phyloP scores from a whole-genome alignment of 2,888 invertebrate genomes.

The Apomyelois bistriatella region DNA sequence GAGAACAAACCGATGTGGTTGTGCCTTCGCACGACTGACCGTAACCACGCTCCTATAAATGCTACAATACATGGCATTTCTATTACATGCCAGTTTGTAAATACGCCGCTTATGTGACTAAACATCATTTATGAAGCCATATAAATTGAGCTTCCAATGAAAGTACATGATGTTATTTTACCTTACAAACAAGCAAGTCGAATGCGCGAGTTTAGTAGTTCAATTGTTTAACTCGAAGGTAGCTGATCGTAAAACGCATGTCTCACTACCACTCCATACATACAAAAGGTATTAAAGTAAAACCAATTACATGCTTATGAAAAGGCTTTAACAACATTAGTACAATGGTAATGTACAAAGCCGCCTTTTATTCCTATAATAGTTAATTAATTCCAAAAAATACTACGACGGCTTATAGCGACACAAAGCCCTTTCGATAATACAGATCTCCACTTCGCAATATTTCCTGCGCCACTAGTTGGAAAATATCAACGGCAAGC shows the following conservation, averaged over 20 bases:
- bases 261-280: slow-evolving; percentile 51
- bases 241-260: slow-evolving; percentile 45
- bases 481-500: too few species aligned
- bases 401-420: too few species aligned
- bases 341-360: slow-evolving; percentile 10
- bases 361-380: background rate
- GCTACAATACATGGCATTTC: slow-evolving; percentile 46
- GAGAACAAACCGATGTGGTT: slow-evolving; percentile 61
- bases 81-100: slow-evolving; percentile 33
- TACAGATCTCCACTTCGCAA: too few species aligned
- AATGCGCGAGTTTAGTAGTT: background rate
- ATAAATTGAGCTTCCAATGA: background rate
- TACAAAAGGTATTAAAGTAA: slow-evolving; percentile 62
- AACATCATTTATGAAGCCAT: slow-evolving; percentile 10
- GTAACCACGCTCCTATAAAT: slow-evolving; percentile 45
- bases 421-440: too few species aligned
- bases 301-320: slow-evolving; percentile 70
- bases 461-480: too few species aligned
- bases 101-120: slow-evolving; percentile 23
- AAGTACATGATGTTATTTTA: background rate
- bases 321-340: slow-evolving; percentile 34
- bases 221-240: slow-evolving; percentile 33
- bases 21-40: slow-evolving; percentile 47
- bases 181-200: slow-evolving; percentile 2
- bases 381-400: too few species aligned